phyloP scores from a whole-genome alignment of 2,888 invertebrate genomes.

The Philhelius pedissequus region DNA sequence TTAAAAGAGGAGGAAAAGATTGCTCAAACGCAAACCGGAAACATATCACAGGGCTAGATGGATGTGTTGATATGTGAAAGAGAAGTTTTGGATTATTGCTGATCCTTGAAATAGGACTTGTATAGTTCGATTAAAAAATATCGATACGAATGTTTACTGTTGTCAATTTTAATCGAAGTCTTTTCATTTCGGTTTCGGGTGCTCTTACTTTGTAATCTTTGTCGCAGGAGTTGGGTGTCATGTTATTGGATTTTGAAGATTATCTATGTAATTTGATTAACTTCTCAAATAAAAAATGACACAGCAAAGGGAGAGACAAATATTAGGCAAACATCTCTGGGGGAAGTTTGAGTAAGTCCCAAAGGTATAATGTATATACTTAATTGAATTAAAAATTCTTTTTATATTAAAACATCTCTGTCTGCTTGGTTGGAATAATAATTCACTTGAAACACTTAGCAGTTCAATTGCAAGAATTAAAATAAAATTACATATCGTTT shows the following conservation, averaged over 20 bases:
- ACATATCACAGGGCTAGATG: not conserved
- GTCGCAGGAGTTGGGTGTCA: conserved; percentile 39
- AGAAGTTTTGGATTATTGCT: conserved; percentile 15
- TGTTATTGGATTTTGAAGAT: conserved; percentile 59
- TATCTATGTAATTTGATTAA: conserved; percentile 60
- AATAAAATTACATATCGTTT: too few species aligned
- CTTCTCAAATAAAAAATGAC: not conserved
- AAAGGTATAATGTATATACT: too few species aligned
- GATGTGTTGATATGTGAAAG: too few species aligned
- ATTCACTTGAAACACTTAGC: too few species aligned
- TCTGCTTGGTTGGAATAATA: too few species aligned
- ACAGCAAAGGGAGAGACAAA: not conserved
- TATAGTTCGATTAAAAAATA: conserved; percentile 54
- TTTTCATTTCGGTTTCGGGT: conserved; percentile 36
- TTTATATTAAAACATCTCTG: too few species aligned
- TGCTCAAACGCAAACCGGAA: conserved; percentile 61
- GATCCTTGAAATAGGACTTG: conserved; percentile 57
- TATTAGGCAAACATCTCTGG: not conserved
- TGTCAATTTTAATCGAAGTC: conserved; percentile 41
- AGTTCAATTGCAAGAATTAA: too few species aligned
- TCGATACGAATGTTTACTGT: conserved; percentile 66
- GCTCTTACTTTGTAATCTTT: conserved; percentile 6
- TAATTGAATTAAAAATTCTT: too few species aligned
- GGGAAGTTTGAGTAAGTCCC: not conserved
- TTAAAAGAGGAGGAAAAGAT: conserved; percentile 28